Evolutionary conservation across 2,113 vertebrate genomes (phyloP), one percentile per base, ranked within the genome.

Genomic region (Grammomys dolichurus): DNA sequence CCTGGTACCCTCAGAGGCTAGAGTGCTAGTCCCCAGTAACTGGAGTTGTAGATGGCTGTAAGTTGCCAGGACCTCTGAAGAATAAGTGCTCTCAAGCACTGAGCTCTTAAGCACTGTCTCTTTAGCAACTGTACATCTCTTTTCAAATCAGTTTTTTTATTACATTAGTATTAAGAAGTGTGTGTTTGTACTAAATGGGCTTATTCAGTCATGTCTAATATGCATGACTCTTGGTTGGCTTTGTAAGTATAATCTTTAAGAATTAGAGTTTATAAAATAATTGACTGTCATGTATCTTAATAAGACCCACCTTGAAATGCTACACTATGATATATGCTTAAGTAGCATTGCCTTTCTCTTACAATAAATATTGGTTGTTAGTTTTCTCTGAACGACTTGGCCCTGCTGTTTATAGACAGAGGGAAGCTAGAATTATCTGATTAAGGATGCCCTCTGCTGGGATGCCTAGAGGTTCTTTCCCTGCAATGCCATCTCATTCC

Each of bases 221-320:
- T 51, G 48, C 56, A 46, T 4, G 0, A n/a, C 60, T 77, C 22
- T 90, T 93, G 43, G 33, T 84, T 85, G 76, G 31, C 0, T 56
- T 91, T 87, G 72, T 86, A 87, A 43, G 7, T 72, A 72, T 72
- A 95, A 95, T 60, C 40, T 70, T 96, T 54, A 96, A 96, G 72
- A 90, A 76, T 22, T 51, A 31, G 22, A 90, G 72, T 95, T 78
- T 94, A 46, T 93, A 40, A 87, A 36, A 20, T 1, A 85, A 73
- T 87, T 88, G 9, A 33, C 26, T 85, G 8, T 63, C 70, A 46
- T 87, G 76, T 31, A 56, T 90, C 54, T 91, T 40, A 85, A 63
- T 84, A 77, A 94, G 17, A 80, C 1, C 16, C 6, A 67, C 5
- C 9, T 75, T 91, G 26, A 76, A 96, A 60, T 80, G 24, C 76